Conservation (phyloP, 1,140 invertebrate species). For the Bombyx mandarina region DNA sequence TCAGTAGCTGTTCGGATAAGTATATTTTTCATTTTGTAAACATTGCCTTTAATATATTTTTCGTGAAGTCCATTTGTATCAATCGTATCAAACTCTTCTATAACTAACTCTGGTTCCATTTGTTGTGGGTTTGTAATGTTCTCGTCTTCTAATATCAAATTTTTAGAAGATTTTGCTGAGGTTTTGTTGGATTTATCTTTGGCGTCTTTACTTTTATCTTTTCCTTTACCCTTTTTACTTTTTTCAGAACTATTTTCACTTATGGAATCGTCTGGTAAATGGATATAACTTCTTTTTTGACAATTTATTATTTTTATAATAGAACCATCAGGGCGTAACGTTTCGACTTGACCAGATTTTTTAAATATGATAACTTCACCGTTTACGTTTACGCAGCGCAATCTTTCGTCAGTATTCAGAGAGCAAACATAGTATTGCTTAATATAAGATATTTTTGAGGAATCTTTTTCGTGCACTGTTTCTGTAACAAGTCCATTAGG, state of each 20-base stretch:
- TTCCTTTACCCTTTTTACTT: constrained; percentile 39
- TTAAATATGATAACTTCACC: constrained; percentile 61
- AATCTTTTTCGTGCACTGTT: constrained; percentile 48
- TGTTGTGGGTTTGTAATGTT: constrained; percentile 15
- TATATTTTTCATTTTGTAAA: constrained; percentile 56
- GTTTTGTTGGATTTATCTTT: constrained; percentile 35
- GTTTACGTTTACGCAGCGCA: constrained; percentile 53
- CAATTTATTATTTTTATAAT: constrained; percentile 45
- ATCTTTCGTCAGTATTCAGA: constrained; percentile 36
- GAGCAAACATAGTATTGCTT: constrained; percentile 53
- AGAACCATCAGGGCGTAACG: constrained; percentile 41
- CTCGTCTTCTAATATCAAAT: constrained; percentile 21
- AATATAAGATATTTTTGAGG: constrained; percentile 59
- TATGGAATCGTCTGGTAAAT: constrained; percentile 17
- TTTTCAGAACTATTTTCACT: constrained; percentile 34
- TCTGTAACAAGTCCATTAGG: constrained; percentile 69
- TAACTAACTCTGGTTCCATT: constrained; percentile 33
- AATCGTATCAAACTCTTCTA: constrained; percentile 51
- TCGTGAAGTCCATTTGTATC: constrained; percentile 41
- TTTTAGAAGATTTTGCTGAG: constrained; percentile 36
- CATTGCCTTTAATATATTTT: constrained; percentile 32
- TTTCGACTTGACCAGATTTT: constrained; percentile 36
- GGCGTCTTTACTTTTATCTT: constrained; percentile 15
- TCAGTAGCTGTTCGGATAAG: constrained; percentile 65
- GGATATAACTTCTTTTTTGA: constrained; percentile 25